A percentile compares a stretch with the other conserved stretches of the same genome.
These are phyloP conservation scores for Mormyrus lacerda DNA, from an alignment of 2,113 vertebrate species.

Conservation along the genomic window DNA sequence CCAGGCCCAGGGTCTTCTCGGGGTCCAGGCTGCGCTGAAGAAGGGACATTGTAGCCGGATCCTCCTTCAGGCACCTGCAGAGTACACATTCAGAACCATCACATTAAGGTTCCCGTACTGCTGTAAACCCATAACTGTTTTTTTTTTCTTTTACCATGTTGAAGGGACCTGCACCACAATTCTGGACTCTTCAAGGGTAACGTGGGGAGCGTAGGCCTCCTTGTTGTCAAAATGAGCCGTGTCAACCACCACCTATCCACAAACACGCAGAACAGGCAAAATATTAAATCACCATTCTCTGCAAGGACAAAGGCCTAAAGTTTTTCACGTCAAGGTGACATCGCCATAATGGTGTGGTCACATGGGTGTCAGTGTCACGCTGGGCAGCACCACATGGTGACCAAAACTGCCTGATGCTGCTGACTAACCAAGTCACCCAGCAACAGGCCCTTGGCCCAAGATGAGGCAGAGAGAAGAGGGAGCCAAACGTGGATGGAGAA, in stretches of 20 bases:
- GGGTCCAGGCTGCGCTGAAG: slow-evolving; percentile 94
- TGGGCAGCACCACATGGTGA: not conserved
- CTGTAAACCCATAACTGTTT: not conserved
- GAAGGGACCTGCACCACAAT: slow-evolving; percentile 96
- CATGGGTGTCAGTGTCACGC: not conserved
- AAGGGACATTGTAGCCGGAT: slow-evolving; percentile 96
- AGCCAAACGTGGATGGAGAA: not conserved
- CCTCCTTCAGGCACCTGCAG: slow-evolving; percentile 94
- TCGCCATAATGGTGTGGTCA: not conserved
- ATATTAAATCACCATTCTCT: not conserved
- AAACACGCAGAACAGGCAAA: not conserved
- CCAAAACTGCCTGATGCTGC: not conserved
- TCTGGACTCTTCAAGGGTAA: slow-evolving; percentile 87
- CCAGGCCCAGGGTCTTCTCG: slow-evolving; percentile 88
- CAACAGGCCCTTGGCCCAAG: not conserved
- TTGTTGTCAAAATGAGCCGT: slow-evolving; percentile 98
- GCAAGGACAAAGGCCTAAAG: not conserved
- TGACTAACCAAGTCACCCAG: not conserved
- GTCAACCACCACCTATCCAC: slow-evolving; percentile 89
- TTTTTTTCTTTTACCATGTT: slow-evolving; percentile 73
- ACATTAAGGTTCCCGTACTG: not conserved
- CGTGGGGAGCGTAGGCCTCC: slow-evolving; percentile 94
- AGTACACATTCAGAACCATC: slow-evolving; percentile 13
- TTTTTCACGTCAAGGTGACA: not conserved
- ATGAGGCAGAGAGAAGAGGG: not conserved